These are phyloP conservation scores for Oncorhynchus kisutch DNA, from an alignment of 2,113 vertebrate species.

Conservation along the genomic window DNA sequence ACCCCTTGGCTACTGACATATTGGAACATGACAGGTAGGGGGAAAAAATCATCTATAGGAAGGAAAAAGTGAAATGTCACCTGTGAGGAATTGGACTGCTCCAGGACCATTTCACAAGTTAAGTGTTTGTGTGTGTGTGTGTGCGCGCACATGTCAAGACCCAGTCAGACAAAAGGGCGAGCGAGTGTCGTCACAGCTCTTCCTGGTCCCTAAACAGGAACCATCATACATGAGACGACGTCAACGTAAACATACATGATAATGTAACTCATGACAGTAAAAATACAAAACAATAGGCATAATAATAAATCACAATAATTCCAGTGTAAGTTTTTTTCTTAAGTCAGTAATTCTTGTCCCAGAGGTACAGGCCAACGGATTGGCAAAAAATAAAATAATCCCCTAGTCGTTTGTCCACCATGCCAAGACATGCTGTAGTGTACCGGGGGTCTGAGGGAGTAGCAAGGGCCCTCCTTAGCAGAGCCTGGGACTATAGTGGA, in stretches of 20 bases:
- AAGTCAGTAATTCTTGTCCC: slow-evolving; percentile 65
- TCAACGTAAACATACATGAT: slow-evolving; percentile 32
- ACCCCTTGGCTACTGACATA: slow-evolving; percentile 33
- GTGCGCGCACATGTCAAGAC: slow-evolving; percentile 25
- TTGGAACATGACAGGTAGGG: slow-evolving; percentile 16
- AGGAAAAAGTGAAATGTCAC: slow-evolving; percentile 25
- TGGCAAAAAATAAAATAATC: slow-evolving; percentile 39
- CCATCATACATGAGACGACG: slow-evolving; percentile 38
- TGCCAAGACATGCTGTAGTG: slow-evolving; percentile 57
- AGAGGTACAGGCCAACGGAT: slow-evolving; percentile 59
- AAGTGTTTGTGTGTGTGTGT: not conserved
- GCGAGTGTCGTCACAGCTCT: slow-evolving; percentile 33
- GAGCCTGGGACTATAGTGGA: not conserved
- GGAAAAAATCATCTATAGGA: slow-evolving; percentile 12
- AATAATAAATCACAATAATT: slow-evolving; percentile 69
- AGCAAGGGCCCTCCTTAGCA: not conserved
- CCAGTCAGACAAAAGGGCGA: slow-evolving; percentile 39
- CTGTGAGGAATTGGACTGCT: slow-evolving; percentile 23
- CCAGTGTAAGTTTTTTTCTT: slow-evolving; percentile 76
- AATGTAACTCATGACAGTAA: slow-evolving; percentile 56
- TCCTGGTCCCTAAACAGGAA: slow-evolving; percentile 47
- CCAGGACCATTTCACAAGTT: slow-evolving; percentile 58
- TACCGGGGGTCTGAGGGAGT: slow-evolving; percentile 4
- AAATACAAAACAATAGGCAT: slow-evolving; percentile 53
- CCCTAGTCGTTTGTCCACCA: not conserved